Evolutionary conservation across 2,888 invertebrate genomes (phyloP).

Genomic region (Aleiodes testaceus): DNA sequence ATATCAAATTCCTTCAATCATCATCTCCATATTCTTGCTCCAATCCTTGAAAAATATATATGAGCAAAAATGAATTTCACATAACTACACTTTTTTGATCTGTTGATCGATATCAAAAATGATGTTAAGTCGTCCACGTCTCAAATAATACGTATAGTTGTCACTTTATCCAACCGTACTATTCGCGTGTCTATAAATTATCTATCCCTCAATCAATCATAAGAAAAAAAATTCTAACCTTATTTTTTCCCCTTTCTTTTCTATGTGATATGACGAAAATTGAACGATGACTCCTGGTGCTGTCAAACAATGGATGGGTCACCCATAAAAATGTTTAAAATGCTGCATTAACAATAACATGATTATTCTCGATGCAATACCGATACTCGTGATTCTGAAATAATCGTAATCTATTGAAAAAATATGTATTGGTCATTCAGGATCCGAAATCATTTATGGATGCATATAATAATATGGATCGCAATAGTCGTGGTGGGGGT

Average conservation of each 20-base stretch:
- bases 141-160: too few relatives aligned
- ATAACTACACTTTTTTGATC: background rate
- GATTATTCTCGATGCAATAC: constrained; percentile 36
- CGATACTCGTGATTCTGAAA: constrained; percentile 36
- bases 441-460: constrained; percentile 74
- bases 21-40: too few relatives aligned
- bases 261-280: constrained; percentile 74
- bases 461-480: constrained; percentile 71
- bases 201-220: too few relatives aligned
- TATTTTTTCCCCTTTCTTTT: constrained; percentile 73
- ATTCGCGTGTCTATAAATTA: constrained; percentile 18
- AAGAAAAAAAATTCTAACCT: constrained; percentile 66
- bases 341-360: constrained; percentile 53
- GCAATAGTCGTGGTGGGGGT: constrained; percentile 67
- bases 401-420: constrained; percentile 34
- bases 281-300: constrained; percentile 73
- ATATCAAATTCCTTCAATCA: constrained; percentile 65
- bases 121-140: background rate
- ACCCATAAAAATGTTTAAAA: constrained; percentile 66
- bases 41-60: background rate
- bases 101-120: background rate
- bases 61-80: background rate
- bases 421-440: constrained; percentile 54
- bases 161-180: constrained; percentile 34
- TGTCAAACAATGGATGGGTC: constrained; percentile 72